Percentiles rank a stretch among this genome's conserved stretches.
Conservation (phyloP, 2,113 vertebrate species). For the Myxocyprinus asiaticus region DNA sequence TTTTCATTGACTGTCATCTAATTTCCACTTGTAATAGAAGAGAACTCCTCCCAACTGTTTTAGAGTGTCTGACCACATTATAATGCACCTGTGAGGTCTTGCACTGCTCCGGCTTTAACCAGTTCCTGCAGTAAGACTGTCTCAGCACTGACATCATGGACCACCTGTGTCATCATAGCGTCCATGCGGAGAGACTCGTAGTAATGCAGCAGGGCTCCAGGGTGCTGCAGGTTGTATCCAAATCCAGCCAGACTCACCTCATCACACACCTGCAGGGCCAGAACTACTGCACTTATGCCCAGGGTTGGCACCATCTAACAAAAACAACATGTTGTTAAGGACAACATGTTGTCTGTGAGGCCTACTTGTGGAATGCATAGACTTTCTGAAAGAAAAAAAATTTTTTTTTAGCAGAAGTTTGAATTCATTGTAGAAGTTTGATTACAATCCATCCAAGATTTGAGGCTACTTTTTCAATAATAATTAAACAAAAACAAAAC, state of each 20-base stretch:
- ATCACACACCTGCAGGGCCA: slow-evolving; percentile 79
- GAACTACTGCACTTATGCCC: slow-evolving; percentile 70
- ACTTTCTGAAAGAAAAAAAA: too few relatives aligned
- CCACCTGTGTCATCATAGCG: slow-evolving; percentile 71
- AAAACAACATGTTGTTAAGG: background rate
- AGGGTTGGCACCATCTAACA: slow-evolving; percentile 71
- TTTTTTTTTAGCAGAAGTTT: too few relatives aligned
- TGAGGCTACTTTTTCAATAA: too few relatives aligned
- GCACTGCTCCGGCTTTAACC: slow-evolving; percentile 68
- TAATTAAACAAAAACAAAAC: too few relatives aligned
- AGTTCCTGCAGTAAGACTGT: slow-evolving; percentile 74
- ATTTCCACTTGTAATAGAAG: too few relatives aligned
- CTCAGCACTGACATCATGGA: slow-evolving; percentile 76
- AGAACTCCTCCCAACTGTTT: too few relatives aligned
- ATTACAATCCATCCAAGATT: too few relatives aligned
- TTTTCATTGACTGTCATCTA: too few relatives aligned
- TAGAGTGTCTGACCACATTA: slow-evolving; percentile 41
- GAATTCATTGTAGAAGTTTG: too few relatives aligned
- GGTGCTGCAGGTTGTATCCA: slow-evolving; percentile 76
- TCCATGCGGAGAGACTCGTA: slow-evolving; percentile 73
- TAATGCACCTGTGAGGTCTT: slow-evolving; percentile 75
- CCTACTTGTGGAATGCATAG: too few relatives aligned
- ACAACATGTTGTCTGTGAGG: too few relatives aligned
- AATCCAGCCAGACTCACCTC: slow-evolving; percentile 80
- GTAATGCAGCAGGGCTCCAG: slow-evolving; percentile 73